Base-by-base conservation (phyloP, 2,797 vertebrate genomes). In the Etheostoma perlongum region DNA sequence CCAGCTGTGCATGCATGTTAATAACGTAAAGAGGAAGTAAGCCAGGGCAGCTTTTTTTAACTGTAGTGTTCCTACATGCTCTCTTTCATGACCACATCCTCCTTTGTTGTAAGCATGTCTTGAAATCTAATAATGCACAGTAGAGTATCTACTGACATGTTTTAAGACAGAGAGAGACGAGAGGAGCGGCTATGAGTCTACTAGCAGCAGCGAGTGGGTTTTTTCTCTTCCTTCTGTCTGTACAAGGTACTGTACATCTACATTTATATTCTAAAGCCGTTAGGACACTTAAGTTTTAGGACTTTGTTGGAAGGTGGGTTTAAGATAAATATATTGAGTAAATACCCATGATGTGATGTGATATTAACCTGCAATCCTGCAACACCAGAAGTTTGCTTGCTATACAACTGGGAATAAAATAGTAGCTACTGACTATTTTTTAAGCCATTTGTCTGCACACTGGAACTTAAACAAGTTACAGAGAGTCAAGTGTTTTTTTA, bases 21-120 rank as follows among this genome's bases (percentile, higher is more conserved):
- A 69, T 57, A 0, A n/a, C 15, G 1, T 5, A 40, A 69, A 60
- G 66, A 59, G 77, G 77, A 79, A 79, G 71, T 6, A 79, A 48
- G 40, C 2, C 18, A 5, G 11, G 0, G 0, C 14, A 44, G 4
- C 2, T 19, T 11, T 40, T 2, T 18, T 21, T 8, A 8, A 33
- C 33, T 0, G 30, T 42, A 42, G 40, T 12, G 6, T 42, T 9
- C 40, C 15, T 16, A 9, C 0, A 4, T 2, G 1, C 42, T 3
- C 25, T 5, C 10, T 27, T n/a, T 42, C 6, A 30, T n/a, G 10
- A 49, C 19, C 6, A 18, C 36, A 11, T 40, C 16, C 6, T 30
- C 12, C 14, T 54, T 5, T 54, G 52, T 8, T 53, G 5, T 9
- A 5, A 30, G 49, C 25, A 11, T 0, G 30, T 23, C 16, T 14